Percentiles rank a stretch among this genome's conserved stretches.
These are phyloP conservation scores for Furnarius figulus DNA, from an alignment of 2,113 vertebrate genomes.

Conservation along the genomic window DNA sequence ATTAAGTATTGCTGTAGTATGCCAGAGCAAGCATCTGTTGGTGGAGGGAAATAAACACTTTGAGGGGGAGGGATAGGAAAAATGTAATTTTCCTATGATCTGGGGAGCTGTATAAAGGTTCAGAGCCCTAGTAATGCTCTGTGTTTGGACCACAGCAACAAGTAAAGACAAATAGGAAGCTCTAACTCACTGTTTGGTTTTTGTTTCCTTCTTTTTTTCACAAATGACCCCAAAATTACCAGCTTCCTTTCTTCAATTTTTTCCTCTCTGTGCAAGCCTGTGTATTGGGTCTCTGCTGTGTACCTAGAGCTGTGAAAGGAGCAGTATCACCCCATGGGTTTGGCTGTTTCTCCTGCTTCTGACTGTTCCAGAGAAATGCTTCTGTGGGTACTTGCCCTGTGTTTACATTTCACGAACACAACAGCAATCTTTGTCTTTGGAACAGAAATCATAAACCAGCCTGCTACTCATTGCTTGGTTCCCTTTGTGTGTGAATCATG, in stretches of 20 bases:
- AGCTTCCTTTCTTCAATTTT: background rate
- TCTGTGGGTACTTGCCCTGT: background rate
- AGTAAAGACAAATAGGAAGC: background rate
- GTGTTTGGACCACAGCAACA: background rate
- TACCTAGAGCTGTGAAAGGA: background rate
- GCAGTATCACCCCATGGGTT: background rate
- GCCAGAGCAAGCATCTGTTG: background rate
- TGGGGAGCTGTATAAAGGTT: background rate
- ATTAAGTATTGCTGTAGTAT: background rate
- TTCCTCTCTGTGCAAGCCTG: accelerated
- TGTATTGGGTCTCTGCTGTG: background rate
- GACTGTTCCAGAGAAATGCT: background rate
- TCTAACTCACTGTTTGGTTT: background rate
- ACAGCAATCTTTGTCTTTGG: background rate
- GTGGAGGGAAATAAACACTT: background rate
- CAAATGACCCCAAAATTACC: background rate
- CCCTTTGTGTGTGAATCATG: background rate
- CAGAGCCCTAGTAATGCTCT: background rate
- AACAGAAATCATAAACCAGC: background rate
- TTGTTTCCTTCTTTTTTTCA: background rate
- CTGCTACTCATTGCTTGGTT: background rate
- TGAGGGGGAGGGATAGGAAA: background rate
- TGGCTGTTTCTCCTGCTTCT: background rate
- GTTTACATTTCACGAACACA: background rate
- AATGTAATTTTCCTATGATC: background rate